Evolutionary conservation across 1,140 invertebrate genomes (phyloP), one percentile per base, ranked within the genome.

Genomic region (Drosophila virilis): DNA sequence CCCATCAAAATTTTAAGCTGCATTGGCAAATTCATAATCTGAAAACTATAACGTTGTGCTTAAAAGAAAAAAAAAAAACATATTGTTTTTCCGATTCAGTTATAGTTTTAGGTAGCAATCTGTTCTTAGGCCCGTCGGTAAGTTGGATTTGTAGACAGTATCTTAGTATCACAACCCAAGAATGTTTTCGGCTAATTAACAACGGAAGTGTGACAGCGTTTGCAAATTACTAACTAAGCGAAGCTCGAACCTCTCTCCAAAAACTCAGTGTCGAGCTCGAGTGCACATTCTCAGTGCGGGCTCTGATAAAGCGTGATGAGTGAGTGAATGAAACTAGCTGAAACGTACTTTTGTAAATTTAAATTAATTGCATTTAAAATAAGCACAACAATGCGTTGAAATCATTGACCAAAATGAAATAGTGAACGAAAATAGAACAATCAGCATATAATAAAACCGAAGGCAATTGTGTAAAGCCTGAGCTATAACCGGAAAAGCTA

Each of bases 361-460:
- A 46, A 75, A 72, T 68, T 80, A 88, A 89, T 80, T 89, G 73
- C 66, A 80, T 40, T 77, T 83, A 80, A 89, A 88, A 72, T 89
- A 77, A 80, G 84, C 43, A 52, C 79, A 74, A 17, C 62, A 52
- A 37, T 37, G 51, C 51, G 5, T 17, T 8, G 17, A 54, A 35
- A 60, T 40, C 52, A 9, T 67, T 62, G 77, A 84, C 77, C 67
- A 50, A 81, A 76, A 78, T 65, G 72, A 89, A 74, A 45, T 55
- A 60, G 28, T 48, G 33, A 37, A 69, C 59, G 42, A 69, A 83
- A 88, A 83, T 89, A n/a, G n/a, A 88, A 61, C 55, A 46, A 32
- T 45, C 32, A n/a, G 22, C 59, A 50, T n/a, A 2, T 51, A 33
- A 42, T 42, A 32, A 35, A 54, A 22, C 10, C 33, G 55, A 61